Conservation (phyloP, 2,888 invertebrate genomes). For the Eupsilia transversa region DNA sequence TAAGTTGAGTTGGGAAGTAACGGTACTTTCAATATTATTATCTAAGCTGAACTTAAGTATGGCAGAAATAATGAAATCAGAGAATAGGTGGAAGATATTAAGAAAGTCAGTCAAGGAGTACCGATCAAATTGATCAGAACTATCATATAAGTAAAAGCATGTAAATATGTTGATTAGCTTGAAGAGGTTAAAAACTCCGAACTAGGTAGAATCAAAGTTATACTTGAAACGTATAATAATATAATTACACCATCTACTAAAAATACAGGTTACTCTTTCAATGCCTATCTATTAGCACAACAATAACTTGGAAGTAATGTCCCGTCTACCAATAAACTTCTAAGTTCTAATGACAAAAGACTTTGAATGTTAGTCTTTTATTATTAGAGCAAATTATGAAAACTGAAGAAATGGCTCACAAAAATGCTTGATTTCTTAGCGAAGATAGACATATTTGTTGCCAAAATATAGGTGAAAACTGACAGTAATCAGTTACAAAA, state of each 20-base stretch:
- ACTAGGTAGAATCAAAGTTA: neutral
- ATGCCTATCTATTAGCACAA: conserved; percentile 12
- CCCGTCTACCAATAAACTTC: conserved; percentile 4
- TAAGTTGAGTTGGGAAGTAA: conserved; percentile 27
- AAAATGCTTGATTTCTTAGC: neutral
- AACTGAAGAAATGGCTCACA: neutral
- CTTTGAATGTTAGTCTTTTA: neutral
- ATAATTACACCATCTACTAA: neutral
- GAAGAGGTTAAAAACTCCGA: neutral
- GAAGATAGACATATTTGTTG: neutral
- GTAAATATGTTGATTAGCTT: neutral
- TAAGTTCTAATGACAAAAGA: conserved; percentile 12
- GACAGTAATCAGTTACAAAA: neutral
- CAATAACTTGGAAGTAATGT: conserved; percentile 12
- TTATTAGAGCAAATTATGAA: neutral
- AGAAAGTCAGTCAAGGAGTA: neutral
- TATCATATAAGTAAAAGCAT: no score
- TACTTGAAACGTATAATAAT: conserved; percentile 4
- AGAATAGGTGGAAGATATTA: neutral
- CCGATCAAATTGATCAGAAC: no score
- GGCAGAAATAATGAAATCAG: neutral
- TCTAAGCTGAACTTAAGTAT: no score
- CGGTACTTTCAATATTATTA: conserved; percentile 13
- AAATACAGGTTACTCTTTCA: conserved; percentile 7
- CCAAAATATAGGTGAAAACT: neutral